Evolutionary conservation across 2,888 invertebrate species (phyloP).

Genomic region (Lithophane leautieri): DNA sequence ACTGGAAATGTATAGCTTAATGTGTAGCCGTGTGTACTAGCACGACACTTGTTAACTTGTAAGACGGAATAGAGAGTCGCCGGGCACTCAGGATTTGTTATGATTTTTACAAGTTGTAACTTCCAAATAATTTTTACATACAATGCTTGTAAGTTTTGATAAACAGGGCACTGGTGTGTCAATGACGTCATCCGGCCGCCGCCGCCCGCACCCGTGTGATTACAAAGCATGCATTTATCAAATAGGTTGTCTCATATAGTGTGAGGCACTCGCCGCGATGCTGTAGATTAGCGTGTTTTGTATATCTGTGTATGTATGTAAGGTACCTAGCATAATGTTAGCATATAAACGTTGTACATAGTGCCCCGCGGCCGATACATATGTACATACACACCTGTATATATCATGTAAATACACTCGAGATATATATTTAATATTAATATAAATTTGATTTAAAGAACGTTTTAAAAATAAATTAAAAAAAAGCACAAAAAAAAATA

Average conservation of each 20-base stretch:
- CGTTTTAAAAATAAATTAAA: slow-evolving; percentile 86
- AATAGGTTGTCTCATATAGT: slow-evolving; percentile 50
- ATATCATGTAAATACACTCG: slow-evolving; percentile 87
- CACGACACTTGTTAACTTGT: no score
- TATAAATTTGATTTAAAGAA: slow-evolving; percentile 88
- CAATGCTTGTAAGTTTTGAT: no score
- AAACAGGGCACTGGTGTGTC: no score
- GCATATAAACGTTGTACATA: slow-evolving; percentile 79
- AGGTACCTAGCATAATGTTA: slow-evolving; percentile 68
- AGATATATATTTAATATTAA: slow-evolving; percentile 88
- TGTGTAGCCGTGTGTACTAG: no score
- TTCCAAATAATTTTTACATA: no score
- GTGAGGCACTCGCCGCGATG: slow-evolving; percentile 58
- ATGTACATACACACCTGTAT: slow-evolving; percentile 78
- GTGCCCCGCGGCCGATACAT: slow-evolving; percentile 55
- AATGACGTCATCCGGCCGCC: slow-evolving; percentile 25
- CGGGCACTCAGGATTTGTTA: no score
- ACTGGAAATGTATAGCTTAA: no score
- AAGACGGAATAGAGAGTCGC: no score
- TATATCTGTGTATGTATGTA: slow-evolving; percentile 72
- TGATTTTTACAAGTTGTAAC: no score
- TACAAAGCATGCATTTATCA: slow-evolving; percentile 61
- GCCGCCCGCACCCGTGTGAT: slow-evolving; percentile 16
- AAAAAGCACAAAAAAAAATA: slow-evolving; percentile 87
- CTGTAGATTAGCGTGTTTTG: slow-evolving; percentile 66